A percentile compares a stretch with the other conserved stretches of the same genome.
phyloP scores from a whole-genome alignment of 2,113 vertebrate species.

The Alligator mississippiensis region DNA sequence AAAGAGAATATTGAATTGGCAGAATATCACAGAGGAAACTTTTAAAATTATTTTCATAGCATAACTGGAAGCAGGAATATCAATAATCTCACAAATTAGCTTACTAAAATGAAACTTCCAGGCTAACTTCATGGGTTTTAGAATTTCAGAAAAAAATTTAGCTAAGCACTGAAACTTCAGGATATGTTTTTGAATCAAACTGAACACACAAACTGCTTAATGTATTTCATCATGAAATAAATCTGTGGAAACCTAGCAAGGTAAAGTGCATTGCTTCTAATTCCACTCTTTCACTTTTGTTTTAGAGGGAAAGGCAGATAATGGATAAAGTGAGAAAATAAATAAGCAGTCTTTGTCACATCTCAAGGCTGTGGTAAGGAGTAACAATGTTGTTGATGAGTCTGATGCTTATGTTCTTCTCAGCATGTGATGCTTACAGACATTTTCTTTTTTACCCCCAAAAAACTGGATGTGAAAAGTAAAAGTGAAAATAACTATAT shows the following conservation, averaged over 20 bases:
- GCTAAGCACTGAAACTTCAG: not conserved
- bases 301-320: not conserved
- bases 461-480: not conserved
- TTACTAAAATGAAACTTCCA: not conserved
- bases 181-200: not conserved
- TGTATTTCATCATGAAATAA: not conserved
- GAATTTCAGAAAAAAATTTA: not conserved
- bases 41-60: not conserved
- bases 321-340: not conserved
- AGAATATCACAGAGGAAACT: rapidly evolving
- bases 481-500: not conserved
- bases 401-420: not conserved
- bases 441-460: not conserved
- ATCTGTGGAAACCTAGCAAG: not conserved
- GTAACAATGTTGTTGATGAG: not conserved
- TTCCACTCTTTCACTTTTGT: not conserved
- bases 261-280: not conserved
- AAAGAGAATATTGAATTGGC: not conserved
- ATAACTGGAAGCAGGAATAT: not conserved
- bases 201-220: not conserved
- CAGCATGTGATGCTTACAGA: not conserved
- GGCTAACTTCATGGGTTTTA: not conserved
- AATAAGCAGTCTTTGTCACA: not conserved
- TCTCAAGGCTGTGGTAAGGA: not conserved
- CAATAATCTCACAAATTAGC: not conserved